Conservation (phyloP, 2,113 vertebrate genomes). For the human (Homo sapiens) region GRCh38 chr2:102859001-102859500, state of each 20-base stretch:
- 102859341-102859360: background rate
- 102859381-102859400: background rate
- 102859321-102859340: background rate
- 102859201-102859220: background rate
- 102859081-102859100: background rate
- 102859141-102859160: background rate
- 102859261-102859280: background rate
- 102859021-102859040: background rate
- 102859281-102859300: background rate
- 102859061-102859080: background rate
- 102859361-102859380: background rate
- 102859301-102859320: background rate
- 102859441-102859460: background rate
- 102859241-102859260: background rate
- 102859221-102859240: background rate
- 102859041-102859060: background rate
- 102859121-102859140: background rate
- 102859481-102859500: background rate
- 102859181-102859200: background rate
- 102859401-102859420: background rate
- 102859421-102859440: background rate
- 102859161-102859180: background rate
- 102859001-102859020: background rate
- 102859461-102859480: background rate
- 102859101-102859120: background rate